phyloP scores from a whole-genome alignment of 2,797 vertebrate genomes.

The Enteromius paludinosus region DNA sequence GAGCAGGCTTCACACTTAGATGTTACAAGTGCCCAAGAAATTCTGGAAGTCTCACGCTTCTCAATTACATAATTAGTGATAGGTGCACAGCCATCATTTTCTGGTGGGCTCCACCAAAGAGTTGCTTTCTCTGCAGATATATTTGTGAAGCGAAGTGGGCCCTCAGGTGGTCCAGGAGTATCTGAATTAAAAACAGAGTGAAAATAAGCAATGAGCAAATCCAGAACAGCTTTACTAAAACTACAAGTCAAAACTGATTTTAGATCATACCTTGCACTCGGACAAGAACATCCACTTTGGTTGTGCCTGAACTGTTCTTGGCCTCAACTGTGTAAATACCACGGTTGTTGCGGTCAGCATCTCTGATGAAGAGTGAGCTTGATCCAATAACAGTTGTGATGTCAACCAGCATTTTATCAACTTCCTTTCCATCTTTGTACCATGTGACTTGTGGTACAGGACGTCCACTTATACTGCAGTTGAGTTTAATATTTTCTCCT shows the following conservation, averaged over 20 bases:
- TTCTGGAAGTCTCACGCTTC: constrained; percentile 96
- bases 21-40: constrained; percentile 93
- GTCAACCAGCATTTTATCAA: constrained; percentile 91
- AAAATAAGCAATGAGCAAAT: constrained; percentile 11
- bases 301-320: constrained; percentile 91
- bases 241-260: neutral
- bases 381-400: constrained; percentile 88
- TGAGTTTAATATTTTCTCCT: constrained; percentile 89
- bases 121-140: constrained; percentile 94
- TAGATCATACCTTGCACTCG: constrained; percentile 90
- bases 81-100: constrained; percentile 93
- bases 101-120: constrained; percentile 97
- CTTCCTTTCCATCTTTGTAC: constrained; percentile 94
- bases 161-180: constrained; percentile 91
- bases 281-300: constrained; percentile 89
- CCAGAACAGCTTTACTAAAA: neutral
- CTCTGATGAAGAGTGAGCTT: constrained; percentile 91
- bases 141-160: constrained; percentile 94
- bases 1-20: constrained; percentile 95
- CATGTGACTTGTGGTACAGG: constrained; percentile 93
- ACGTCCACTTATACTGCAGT: constrained; percentile 88
- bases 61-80: constrained; percentile 94
- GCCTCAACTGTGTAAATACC: constrained; percentile 94
- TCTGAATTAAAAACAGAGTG: constrained; percentile 74
- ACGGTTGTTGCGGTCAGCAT: constrained; percentile 90